phyloP scores from a whole-genome alignment of 37 sponge, comb jelly and placozoan species.

The Spongia lamella region DNA sequence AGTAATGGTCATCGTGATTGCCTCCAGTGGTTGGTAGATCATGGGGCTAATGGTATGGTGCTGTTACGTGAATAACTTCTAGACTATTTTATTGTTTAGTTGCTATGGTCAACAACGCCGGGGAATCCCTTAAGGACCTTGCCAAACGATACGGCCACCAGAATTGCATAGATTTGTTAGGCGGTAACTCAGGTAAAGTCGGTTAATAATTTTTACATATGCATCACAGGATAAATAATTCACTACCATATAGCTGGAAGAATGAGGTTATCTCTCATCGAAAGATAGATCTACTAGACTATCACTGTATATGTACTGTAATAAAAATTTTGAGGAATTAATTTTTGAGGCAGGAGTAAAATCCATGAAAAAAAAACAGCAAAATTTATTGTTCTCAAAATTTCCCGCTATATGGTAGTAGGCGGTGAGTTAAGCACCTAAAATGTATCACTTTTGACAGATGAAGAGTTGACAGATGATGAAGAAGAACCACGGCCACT shows the following conservation, averaged over 20 bases:
- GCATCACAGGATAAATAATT: not conserved
- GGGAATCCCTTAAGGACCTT: constrained; percentile 74
- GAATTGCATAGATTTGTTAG: constrained; percentile 54
- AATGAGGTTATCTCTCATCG: too few relatives aligned
- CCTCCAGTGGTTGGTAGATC: constrained; percentile 77
- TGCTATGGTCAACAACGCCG: constrained; percentile 48
- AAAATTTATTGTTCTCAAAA: too few relatives aligned
- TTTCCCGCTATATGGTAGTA: too few relatives aligned
- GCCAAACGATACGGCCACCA: constrained; percentile 57
- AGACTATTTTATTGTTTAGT: constrained; percentile 31
- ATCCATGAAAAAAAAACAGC: too few relatives aligned
- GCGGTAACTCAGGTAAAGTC: constrained; percentile 25
- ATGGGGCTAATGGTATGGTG: constrained; percentile 79
- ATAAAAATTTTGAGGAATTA: too few relatives aligned
- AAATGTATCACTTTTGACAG: too few relatives aligned
- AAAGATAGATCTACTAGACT: too few relatives aligned
- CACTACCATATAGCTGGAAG: too few relatives aligned
- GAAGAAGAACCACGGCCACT: too few relatives aligned
- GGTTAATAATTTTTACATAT: not conserved
- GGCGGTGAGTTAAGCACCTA: not conserved
- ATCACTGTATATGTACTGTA: too few relatives aligned
- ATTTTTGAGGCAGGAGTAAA: too few relatives aligned
- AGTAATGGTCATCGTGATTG: constrained; percentile 70
- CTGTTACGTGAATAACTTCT: not conserved
- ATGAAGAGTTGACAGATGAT: too few relatives aligned